phyloP scores from a whole-genome alignment of 2,113 vertebrate species.

The Barbus barbus region DNA sequence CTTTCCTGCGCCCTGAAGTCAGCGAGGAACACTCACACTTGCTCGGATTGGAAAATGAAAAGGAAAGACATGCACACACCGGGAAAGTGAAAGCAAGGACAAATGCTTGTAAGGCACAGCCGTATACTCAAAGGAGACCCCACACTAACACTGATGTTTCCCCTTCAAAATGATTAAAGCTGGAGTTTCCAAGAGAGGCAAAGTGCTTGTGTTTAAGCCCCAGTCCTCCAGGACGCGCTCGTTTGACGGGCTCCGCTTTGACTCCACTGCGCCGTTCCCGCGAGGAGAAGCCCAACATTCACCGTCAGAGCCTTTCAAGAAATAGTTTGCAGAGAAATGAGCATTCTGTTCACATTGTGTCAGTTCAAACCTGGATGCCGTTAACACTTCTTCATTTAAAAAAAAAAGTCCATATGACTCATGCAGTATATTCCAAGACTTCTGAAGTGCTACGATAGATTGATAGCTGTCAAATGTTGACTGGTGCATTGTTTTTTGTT shows the following conservation, averaged over 20 bases:
- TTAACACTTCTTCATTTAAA: not conserved
- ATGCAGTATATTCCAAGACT: not conserved
- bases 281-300: not conserved
- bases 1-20: conserved; percentile 8
- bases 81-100: conserved; percentile 50
- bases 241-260: conserved; percentile 23
- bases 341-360: not conserved
- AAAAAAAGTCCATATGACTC: not conserved
- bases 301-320: not conserved
- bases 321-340: not conserved
- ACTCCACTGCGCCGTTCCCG: not conserved
- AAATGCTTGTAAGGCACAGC: conserved; percentile 44
- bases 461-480: not conserved
- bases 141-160: conserved; percentile 35
- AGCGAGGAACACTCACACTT: conserved; percentile 25
- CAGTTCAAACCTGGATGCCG: not conserved
- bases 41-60: conserved; percentile 33
- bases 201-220: conserved; percentile 24
- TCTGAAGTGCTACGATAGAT: not conserved
- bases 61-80: not conserved
- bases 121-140: conserved; percentile 43
- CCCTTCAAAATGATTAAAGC: conserved; percentile 50
- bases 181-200: conserved; percentile 10
- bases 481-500: too few species aligned
- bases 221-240: conserved; percentile 36